Base-by-base conservation (phyloP, 2,888 invertebrate genomes). In the Limnephilus lunatus region DNA sequence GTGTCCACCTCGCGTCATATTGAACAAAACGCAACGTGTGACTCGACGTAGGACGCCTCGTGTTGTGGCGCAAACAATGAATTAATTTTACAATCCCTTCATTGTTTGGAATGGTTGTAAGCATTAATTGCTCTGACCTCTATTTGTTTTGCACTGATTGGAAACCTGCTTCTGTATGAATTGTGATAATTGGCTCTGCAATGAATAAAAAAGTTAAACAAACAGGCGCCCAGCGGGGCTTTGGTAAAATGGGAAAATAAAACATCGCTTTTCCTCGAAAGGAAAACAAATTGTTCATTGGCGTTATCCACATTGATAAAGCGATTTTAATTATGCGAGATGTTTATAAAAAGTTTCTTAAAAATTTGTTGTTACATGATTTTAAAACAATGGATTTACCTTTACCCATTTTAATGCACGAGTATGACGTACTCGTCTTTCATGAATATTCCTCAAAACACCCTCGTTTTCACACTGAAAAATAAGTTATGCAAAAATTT, bases 151-250 rank as follows among this genome's bases (percentile, higher is more conserved):
- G 91, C 48, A 81, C 87, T 82, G 91, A 91, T 91, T 91, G 90
- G 85, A 85, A 85, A 85, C 53, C 91, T 87, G 92, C 91, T 91
- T 91, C 30, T 91, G 92, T 87, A 87, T 68, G 87, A 31, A 32
- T 90, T 92, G 90, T 88, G 90, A 88, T 83, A 92, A 90, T 53
- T 90, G 90, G 82, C 86, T 88, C 68, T 68, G 90, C 88, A 53
- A 31, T 32, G 32, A 85, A 83, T 32, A 35, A 85, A 85, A 85
- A 68, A 25, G 9, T n/a, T 25, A 25, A 68, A 68, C 68, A 68
- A 53, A 68, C 25, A n/a, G 25, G 68, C n/a, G 68, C 9, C 5
- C 25, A 9, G 25, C n/a, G 68, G 32, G 19, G 39, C 39, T 19
- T 9, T 9, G 25, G 31, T 7, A 39, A 32, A 35, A 85, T 25